phyloP scores from a whole-genome alignment of 2,797 vertebrate species.

The Notamacropus eugenii region DNA sequence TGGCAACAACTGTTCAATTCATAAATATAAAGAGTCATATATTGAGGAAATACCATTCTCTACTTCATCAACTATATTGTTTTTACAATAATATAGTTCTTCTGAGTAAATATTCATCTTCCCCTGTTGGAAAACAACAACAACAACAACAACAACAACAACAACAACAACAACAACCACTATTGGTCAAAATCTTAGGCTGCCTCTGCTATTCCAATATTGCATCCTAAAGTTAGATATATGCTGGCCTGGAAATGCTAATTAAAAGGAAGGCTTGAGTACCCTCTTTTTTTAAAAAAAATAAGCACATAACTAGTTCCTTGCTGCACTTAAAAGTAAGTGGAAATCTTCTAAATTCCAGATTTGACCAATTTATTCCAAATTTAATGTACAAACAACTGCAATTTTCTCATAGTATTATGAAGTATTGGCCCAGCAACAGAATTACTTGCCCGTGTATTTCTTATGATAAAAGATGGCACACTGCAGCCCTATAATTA shows the following conservation, averaged over 20 bases:
- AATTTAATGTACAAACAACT: neutral
- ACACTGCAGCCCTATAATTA: neutral
- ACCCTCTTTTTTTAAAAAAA: neutral
- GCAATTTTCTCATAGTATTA: neutral
- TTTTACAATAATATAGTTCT: neutral
- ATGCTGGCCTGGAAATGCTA: neutral
- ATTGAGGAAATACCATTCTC: neutral
- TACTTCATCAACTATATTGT: neutral
- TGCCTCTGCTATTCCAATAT: too few relatives aligned
- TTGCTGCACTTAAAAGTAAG: neutral
- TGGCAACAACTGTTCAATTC: neutral
- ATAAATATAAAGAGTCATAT: neutral
- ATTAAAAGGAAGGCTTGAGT: neutral
- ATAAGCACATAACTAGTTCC: neutral
- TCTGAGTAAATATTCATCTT: neutral
- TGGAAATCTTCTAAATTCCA: neutral
- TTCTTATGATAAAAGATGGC: neutral
- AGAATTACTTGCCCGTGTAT: neutral
- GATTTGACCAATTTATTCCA: neutral
- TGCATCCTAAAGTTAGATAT: neutral
- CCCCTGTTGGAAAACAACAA: neutral
- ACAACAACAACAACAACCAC: too few relatives aligned
- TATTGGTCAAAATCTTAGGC: neutral
- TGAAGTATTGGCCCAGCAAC: neutral
- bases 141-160: too few relatives aligned